phyloP scores from a whole-genome alignment of 2,797 vertebrate genomes.

The Balearica regulorum region DNA sequence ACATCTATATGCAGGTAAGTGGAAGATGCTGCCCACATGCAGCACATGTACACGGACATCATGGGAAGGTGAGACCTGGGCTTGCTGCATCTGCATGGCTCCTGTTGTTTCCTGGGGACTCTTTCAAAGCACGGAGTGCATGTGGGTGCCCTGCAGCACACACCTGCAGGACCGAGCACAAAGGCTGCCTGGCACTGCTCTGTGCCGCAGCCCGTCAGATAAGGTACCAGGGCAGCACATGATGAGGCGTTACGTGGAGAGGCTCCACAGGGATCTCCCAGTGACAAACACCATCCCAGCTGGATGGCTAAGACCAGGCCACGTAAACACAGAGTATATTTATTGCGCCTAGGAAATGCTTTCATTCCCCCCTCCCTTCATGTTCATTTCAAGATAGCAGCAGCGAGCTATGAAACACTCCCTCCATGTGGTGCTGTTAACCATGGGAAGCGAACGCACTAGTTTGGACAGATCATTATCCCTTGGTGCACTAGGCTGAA shows the following conservation, averaged over 20 bases:
- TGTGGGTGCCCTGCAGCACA: not conserved
- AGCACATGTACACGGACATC: not conserved
- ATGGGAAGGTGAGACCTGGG: rapidly evolving
- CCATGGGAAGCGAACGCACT: not conserved
- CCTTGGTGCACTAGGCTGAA: slow-evolving; percentile 6
- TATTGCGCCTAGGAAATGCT: slow-evolving; percentile 14
- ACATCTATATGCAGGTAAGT: rapidly evolving
- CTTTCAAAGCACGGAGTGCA: rapidly evolving
- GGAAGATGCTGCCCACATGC: not conserved
- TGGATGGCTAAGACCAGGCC: not conserved
- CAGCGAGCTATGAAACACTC: not conserved
- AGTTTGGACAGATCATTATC: slow-evolving; percentile 56
- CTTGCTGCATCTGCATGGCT: not conserved
- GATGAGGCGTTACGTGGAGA: not conserved
- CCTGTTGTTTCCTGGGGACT: not conserved
- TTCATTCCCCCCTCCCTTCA: not conserved
- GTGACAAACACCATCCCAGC: not conserved
- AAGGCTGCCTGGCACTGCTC: not conserved
- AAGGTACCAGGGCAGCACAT: not conserved
- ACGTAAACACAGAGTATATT: not conserved
- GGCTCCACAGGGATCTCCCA: not conserved
- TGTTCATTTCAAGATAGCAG: not conserved
- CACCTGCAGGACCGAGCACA: not conserved
- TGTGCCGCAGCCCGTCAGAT: rapidly evolving
- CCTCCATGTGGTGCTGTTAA: not conserved